phyloP scores from a whole-genome alignment of 1,140 invertebrate genomes.

The Ips typographus region DNA sequence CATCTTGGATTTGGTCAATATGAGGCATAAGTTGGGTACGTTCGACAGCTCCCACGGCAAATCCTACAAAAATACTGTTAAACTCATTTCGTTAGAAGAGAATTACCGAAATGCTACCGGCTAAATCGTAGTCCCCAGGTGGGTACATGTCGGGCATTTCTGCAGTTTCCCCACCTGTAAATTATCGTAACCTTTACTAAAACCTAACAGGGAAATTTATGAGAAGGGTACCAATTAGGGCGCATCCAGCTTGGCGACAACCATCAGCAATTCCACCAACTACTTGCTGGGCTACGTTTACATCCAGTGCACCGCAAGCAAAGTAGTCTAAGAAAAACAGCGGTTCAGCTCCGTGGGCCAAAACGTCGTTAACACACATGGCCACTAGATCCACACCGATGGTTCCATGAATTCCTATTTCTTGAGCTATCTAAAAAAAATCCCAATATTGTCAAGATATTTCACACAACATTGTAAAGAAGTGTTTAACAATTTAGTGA shows the following conservation, averaged over 20 bases:
- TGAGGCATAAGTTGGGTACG: slow-evolving; percentile 72
- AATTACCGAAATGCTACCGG: slow-evolving; percentile 55
- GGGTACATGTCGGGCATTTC: slow-evolving; percentile 95
- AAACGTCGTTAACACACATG: slow-evolving; percentile 96
- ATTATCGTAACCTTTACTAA: background rate
- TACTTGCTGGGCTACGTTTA: slow-evolving; percentile 73
- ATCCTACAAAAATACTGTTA: slow-evolving; percentile 55
- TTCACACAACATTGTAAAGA: no score
- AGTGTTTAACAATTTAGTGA: no score
- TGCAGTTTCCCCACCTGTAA: slow-evolving; percentile 86
- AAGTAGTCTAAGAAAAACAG: slow-evolving; percentile 97
- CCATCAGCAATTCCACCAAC: slow-evolving; percentile 85
- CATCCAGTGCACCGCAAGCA: slow-evolving; percentile 83
- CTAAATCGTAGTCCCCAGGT: slow-evolving; percentile 87
- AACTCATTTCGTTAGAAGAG: background rate
- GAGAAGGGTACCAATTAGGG: slow-evolving; percentile 72
- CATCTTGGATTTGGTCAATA: slow-evolving; percentile 67
- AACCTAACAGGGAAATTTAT: no score
- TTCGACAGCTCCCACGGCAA: slow-evolving; percentile 91
- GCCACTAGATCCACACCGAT: slow-evolving; percentile 96
- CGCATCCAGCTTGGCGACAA: slow-evolving; percentile 82
- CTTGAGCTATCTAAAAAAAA: slow-evolving; percentile 74
- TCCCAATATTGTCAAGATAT: no score
- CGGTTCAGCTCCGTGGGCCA: slow-evolving; percentile 92
- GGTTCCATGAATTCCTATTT: slow-evolving; percentile 74